Evolutionary conservation across 2,888 invertebrate species (phyloP).

Genomic region (Leucophenga montana): DNA sequence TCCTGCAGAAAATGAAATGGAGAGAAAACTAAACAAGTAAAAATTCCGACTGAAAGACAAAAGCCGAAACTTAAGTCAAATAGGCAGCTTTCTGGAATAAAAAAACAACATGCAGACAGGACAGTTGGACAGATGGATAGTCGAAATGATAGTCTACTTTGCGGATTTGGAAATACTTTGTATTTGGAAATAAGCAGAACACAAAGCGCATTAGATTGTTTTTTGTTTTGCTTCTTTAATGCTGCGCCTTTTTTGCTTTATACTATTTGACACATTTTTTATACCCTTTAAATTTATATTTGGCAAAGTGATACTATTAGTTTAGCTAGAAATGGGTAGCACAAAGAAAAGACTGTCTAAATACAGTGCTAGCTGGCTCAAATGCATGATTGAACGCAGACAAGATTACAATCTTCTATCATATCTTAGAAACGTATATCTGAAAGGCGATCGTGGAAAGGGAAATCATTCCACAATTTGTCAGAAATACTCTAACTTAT

Average conservation of each 20-base stretch:
- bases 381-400: no score
- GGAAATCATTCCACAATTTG: no score
- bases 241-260: background rate
- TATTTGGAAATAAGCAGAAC: constrained; percentile 33
- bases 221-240: constrained; percentile 1
- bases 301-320: no score
- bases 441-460: no score
- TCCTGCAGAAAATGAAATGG: constrained; percentile 19
- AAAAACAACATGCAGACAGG: constrained; percentile 20
- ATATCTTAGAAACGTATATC: no score
- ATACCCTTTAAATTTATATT: no score
- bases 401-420: no score
- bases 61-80: constrained; percentile 34
- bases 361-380: no score
- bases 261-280: background rate
- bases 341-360: no score
- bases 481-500: no score
- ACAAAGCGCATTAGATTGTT: constrained; percentile 35
- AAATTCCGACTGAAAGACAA: background rate
- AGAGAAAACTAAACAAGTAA: constrained; percentile 40
- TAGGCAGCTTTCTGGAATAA: background rate
- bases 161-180: no score
- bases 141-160: background rate
- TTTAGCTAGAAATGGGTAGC: no score
- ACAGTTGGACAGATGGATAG: constrained; percentile 20